Evolutionary conservation across 92 coral and sea anemone genomes (phyloP), one percentile per base, ranked within the genome.

Genomic region (Porites lobata): DNA sequence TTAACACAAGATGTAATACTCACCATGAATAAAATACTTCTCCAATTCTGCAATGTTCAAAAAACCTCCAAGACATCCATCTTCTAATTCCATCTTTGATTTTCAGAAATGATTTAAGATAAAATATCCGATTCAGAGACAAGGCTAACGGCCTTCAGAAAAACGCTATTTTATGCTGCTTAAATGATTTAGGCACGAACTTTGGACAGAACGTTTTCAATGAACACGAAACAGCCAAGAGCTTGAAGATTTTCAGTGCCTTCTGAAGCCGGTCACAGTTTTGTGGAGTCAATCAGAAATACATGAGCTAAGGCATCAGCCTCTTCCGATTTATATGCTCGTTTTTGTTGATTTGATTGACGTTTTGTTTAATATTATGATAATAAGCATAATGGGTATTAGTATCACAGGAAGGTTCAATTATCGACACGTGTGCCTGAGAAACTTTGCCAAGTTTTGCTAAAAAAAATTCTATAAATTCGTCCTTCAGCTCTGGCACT

Each of bases 111-210:
- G 32, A 29, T 52, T 53, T 75, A 62, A 43, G 74, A 47, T 65
- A 15, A 75, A 84, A 84, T 52, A 70, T 75, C 72, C 73, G 87
- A 74, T 73, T 74, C 87, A 84, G 87, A 59, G 18, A 53, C 53
- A 6, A 21, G 58, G 87, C 87, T 84, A 73, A 83, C 50, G 50
- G 87, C 87, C 87, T 83, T 83, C 87, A 72, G 87, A 73, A 72
- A 14, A 47, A 18, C 6, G 86, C 78, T 70, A 82, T 29, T 38
- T 1, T 47, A 82, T 65, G 51, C 15, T 73, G 72, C 53, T 63
- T 43, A 72, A 83, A 19, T 32, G 59, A n/a, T 51, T 52, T 53
- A 50, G 57, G n/a, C 79, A 24, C 38, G 66, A 9, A 51, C 68
- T 22, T 32, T 7, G 47, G 9, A 56, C 24, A 64, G 21, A 50